A percentile compares a stretch with the other conserved stretches of the same genome.
phyloP scores from a whole-genome alignment of 2,797 vertebrate genomes.

The Dicrostonyx torquatus region DNA sequence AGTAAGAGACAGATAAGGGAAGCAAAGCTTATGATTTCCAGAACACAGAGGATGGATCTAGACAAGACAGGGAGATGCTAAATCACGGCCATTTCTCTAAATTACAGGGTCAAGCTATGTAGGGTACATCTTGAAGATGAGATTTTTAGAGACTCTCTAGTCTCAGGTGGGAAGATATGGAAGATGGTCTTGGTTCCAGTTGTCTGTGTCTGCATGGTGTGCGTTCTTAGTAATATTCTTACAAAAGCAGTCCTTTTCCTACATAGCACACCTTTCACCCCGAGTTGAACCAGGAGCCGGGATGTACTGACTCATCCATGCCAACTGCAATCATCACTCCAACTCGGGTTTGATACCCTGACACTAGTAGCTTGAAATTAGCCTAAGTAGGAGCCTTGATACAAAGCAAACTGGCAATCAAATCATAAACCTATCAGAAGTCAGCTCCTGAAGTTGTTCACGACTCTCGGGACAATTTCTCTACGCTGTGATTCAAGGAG shows the following conservation, averaged over 20 bases:
- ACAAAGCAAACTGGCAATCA: not conserved
- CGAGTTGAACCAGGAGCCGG: not conserved
- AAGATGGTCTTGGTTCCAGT: not conserved
- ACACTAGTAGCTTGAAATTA: not conserved
- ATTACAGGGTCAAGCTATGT: not conserved
- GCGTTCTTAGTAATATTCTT: not conserved
- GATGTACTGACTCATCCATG: not conserved
- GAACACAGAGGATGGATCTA: not conserved
- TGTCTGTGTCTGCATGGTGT: not conserved
- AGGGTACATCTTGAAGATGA: constrained; percentile 19
- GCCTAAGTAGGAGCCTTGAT: not conserved
- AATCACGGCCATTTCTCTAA: not conserved
- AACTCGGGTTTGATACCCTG: not conserved
- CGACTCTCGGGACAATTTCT: not conserved
- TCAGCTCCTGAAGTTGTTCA: not conserved
- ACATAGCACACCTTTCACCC: not conserved
- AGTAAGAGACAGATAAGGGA: not conserved
- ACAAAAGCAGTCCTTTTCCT: not conserved
- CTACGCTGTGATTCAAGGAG: not conserved
- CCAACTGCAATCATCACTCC: not conserved
- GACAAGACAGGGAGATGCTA: not conserved
- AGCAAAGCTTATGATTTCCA: not conserved
- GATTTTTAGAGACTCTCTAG: not conserved
- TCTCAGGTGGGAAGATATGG: not conserved
- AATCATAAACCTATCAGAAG: not conserved